Evolutionary conservation across 1,140 invertebrate species (phyloP).

Genomic region (Ostrea denselamellosa): DNA sequence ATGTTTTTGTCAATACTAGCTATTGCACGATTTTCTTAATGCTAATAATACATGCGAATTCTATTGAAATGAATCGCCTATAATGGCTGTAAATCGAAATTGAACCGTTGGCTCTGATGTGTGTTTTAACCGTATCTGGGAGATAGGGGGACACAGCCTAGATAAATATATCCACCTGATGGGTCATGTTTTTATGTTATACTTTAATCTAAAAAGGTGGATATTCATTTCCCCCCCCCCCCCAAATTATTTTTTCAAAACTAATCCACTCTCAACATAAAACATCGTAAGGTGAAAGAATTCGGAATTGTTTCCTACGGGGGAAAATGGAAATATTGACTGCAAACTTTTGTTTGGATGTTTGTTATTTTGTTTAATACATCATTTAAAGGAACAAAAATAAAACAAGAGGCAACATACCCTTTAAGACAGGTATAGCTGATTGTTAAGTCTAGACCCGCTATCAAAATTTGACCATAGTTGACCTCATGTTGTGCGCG

Average conservation of each 20-base stretch:
- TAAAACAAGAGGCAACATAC: not conserved
- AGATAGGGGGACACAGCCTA: not conserved
- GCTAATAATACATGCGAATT: conserved; percentile 38
- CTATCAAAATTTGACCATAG: not conserved
- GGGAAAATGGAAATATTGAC: not conserved
- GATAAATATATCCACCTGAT: not conserved
- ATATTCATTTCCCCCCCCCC: not conserved
- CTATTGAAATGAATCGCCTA: conserved; percentile 19
- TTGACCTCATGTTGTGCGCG: not conserved
- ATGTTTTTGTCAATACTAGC: conserved; percentile 27
- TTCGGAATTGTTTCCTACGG: not conserved
- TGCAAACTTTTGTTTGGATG: not conserved
- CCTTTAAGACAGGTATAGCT: not conserved
- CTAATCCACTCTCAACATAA: not conserved
- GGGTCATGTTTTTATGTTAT: not conserved
- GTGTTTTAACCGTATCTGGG: conserved; percentile 18
- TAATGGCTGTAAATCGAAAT: conserved; percentile 41
- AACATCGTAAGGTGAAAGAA: not conserved
- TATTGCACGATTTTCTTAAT: conserved; percentile 45
- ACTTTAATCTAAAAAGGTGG: not conserved
- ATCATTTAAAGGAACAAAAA: not conserved
- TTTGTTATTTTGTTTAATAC: not conserved
- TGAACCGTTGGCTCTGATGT: conserved; percentile 18
- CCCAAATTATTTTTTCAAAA: not conserved
- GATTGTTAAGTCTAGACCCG: not conserved